Base-by-base conservation (phyloP, 2,888 invertebrate genomes). In the Hesperia comma region DNA sequence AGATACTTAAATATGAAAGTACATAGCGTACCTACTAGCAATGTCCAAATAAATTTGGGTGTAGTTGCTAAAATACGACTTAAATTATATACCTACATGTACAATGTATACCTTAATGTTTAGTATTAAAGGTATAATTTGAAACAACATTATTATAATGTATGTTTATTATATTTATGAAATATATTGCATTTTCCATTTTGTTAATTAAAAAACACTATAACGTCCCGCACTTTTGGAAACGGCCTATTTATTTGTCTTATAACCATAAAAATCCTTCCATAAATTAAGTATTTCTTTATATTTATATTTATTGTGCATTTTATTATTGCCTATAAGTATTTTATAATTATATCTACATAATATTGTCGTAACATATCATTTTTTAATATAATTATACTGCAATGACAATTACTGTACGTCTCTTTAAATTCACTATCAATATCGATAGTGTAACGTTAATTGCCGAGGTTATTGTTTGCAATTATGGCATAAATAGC, bases 301-400 rank as follows among this genome's bases (percentile, higher is more conserved):
- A 14, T 61, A 21, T 33, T 63, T 21, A 54, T n/a, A 66, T 66
- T 68, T 61, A 62, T 57, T 63, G 40, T 56, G 55, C 54, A 61
- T 61, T 68, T 51, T n/a, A n/a, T 19, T 56, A 7, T 37, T 56
- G 56, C 19, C 17, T 56, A 19, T 56, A 55, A 53, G 19, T 63
- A 40, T 51, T 40, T 41, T 51, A 63, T n/a, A 53, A 43, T 43
- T 41, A 33, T 41, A 64, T 58, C n/a, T n/a, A n/a, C n/a, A n/a
- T n/a, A n/a, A 53, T 64, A 69, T 69, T 74, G 81, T 84, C 78
- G 81, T 81, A 71, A 89, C 88, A 88, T 89, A 89, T 89, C 88
- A 89, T 86, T 87, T 87, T 84, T 76, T 73, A 79, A 80, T 77
- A 82, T 82, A n/a, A n/a, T n/a, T n/a, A 70, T 71, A 69, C 57